A percentile compares a stretch with the other conserved stretches of the same genome.
Conservation (phyloP, 2,797 vertebrate species). For the Etheostoma nigrum region DNA sequence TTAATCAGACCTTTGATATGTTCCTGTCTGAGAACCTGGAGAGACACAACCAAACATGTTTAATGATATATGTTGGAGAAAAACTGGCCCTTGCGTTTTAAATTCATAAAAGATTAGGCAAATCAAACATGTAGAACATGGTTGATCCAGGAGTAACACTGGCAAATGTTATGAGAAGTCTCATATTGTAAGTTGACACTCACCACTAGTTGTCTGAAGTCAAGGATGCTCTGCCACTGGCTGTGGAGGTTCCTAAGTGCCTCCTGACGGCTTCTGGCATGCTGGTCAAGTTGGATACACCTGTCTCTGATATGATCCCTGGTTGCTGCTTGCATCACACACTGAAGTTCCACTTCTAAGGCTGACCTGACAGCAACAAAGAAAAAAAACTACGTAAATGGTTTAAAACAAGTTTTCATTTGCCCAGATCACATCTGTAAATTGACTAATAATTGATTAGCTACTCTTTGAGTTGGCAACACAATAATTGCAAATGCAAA, state of each 20-base stretch:
- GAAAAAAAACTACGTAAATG: not conserved
- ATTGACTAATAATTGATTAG: not conserved
- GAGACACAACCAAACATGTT: constrained; percentile 26
- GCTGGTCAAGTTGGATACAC: constrained; percentile 77
- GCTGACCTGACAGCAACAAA: constrained; percentile 70
- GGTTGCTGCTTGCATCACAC: constrained; percentile 75
- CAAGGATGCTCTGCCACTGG: constrained; percentile 84
- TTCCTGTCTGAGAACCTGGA: constrained; percentile 83
- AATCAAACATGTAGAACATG: constrained; percentile 2
- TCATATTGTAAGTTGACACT: constrained; percentile 26
- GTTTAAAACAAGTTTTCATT: not conserved
- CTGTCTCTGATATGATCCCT: constrained; percentile 77
- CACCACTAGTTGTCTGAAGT: constrained; percentile 86
- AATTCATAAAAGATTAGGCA: not conserved
- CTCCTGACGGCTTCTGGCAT: constrained; percentile 72
- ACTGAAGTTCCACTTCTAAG: constrained; percentile 83
- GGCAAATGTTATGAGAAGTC: not conserved
- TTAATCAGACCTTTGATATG: constrained; percentile 87
- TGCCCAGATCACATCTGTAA: not conserved
- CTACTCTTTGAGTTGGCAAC: not conserved
- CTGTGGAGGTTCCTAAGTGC: constrained; percentile 73
- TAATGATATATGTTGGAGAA: constrained; percentile 1
- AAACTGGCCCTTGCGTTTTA: not conserved
- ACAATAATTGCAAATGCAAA: not conserved
- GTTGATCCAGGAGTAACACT: not conserved